A percentile compares a stretch with the other conserved stretches of the same genome.
phyloP scores from a whole-genome alignment of 1,140 invertebrate species.

The Papilio machaon region DNA sequence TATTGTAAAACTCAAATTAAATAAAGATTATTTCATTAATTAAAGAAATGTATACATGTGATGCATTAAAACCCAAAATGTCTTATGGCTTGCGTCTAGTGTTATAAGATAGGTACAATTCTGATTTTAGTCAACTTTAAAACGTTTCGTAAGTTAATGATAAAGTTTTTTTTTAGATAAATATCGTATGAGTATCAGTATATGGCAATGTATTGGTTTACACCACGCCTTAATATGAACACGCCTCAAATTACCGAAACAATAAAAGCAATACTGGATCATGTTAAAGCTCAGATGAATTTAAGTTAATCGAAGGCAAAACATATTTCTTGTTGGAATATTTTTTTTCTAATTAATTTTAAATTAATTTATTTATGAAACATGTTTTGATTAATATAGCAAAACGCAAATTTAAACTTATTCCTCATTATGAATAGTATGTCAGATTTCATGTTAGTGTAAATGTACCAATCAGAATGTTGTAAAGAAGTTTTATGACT shows the following conservation, averaged over 20 bases:
- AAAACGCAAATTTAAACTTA: no score
- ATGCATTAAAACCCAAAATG: neutral
- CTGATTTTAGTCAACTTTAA: neutral
- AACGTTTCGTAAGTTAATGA: neutral
- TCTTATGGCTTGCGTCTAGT: neutral
- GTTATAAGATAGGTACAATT: neutral
- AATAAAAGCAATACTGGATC: neutral
- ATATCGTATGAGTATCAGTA: neutral
- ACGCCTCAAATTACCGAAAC: constrained; percentile 23
- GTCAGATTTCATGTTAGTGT: neutral
- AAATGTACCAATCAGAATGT: neutral
- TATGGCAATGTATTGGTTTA: constrained; percentile 5
- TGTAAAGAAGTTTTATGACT: no score
- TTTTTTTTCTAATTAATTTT: neutral
- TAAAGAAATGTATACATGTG: no score
- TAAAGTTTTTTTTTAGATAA: neutral
- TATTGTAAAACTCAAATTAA: neutral
- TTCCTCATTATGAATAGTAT: no score
- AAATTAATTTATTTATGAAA: neutral
- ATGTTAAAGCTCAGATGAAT: neutral
- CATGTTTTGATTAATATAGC: neutral
- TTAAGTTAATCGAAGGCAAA: neutral
- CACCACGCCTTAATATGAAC: constrained; percentile 24
- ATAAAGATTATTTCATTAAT: no score
- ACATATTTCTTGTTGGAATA: neutral